Conservation (phyloP, 1,140 invertebrate species). For the Rhagoletis pomonella region DNA sequence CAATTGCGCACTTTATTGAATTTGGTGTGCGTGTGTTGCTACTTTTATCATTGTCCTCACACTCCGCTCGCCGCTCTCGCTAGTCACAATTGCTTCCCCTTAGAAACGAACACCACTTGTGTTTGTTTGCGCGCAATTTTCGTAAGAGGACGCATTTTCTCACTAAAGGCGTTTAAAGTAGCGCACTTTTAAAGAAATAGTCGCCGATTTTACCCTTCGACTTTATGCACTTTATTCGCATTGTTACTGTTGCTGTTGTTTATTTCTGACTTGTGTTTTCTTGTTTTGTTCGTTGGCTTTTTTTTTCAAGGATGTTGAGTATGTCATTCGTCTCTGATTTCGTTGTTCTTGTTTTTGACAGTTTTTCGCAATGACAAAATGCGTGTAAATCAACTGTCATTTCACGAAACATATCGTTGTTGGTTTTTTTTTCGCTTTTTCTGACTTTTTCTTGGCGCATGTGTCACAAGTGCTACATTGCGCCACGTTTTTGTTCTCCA, state of each 20-base stretch:
- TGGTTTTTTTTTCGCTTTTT: neutral
- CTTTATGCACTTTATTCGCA: neutral
- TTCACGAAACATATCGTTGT: neutral
- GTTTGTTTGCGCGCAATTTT: neutral
- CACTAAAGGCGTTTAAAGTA: neutral
- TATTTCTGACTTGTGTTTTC: neutral
- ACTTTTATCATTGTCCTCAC: too few relatives aligned
- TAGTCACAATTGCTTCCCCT: too few relatives aligned
- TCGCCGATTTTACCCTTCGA: too few relatives aligned
- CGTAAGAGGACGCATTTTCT: conserved; percentile 9
- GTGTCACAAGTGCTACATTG: conserved; percentile 31
- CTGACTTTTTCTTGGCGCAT: neutral
- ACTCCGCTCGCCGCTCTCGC: too few relatives aligned
- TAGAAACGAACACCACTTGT: neutral
- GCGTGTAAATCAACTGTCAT: conserved; percentile 25
- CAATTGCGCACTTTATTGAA: too few relatives aligned
- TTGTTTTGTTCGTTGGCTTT: neutral
- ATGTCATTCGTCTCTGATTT: conserved; percentile 42
- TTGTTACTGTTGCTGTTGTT: neutral
- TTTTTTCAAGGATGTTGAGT: conserved; percentile 44
- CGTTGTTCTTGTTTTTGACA: neutral
- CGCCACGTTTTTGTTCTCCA: neutral
- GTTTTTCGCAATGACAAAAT: neutral
- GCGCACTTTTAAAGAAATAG: neutral
- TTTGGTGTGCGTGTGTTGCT: too few relatives aligned